Evolutionary conservation across 1,140 invertebrate genomes (phyloP), one percentile per base, ranked within the genome.

Genomic region (Drosophila tristis): DNA sequence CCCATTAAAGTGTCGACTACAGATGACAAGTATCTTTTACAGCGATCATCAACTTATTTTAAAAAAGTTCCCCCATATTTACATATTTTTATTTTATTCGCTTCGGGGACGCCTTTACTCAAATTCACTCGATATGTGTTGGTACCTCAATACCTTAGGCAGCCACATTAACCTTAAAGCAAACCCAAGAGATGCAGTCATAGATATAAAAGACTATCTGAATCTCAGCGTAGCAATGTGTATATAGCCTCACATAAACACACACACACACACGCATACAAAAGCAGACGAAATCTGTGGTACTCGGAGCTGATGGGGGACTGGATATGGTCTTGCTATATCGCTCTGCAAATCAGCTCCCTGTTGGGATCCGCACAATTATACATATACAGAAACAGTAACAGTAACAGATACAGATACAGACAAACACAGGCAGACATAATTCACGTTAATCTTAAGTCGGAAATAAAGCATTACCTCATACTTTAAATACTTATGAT

Each of bases 401-500:
- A 61, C 42, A 67, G 39, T 53, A 11, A 35, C 13, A 60, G n/a
- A 63, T 39, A 57, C 50, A 67, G 48, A 56, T 70, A 57, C 66
- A 70, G 63, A 70, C 26, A 31, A 57, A 68, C 66, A 39, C 62
- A 49, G 23, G 42, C 63, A 44, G 15, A 48, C 48, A 68, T 31
- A 68, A 31, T 57, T 70, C 65, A 68, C 49, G 49, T 50, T 70
- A 70, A 49, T 62, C 65, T 59, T 87, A 87, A 87, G 82, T 73
- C 59, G 67, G 64, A 70, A 87, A 87, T 87, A 87, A 87, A 82
- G 68, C 82, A 87, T 87, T 87, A 87, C 82, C 82, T 87, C 82
- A 87, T 87, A 87, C 79, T 87, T 87, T 87, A 85, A 87, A 87
- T 79, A 89, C 78, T 89, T 81, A 87, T 81, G 73, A 86, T 60